Conservation (phyloP, 1,140 invertebrate species). For the Pseudobourletiella spinata region DNA sequence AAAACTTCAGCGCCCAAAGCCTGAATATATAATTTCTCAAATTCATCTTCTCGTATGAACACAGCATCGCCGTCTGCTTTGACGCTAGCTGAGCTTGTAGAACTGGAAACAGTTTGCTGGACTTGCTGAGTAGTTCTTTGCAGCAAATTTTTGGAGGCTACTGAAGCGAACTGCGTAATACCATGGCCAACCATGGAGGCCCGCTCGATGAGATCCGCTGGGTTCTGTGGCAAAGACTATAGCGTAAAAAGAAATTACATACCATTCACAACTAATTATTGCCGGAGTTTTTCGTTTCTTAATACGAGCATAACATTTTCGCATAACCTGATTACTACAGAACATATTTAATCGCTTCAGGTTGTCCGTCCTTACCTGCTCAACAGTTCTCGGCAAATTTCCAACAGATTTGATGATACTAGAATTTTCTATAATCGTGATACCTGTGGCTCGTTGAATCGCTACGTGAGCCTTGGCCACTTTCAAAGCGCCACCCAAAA, state of each 20-base stretch:
- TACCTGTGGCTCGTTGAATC: conserved; percentile 48
- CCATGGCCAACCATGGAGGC: conserved; percentile 41
- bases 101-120: too few relatives aligned
- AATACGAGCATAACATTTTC: neutral
- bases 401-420: conserved; percentile 47
- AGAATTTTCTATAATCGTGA: conserved; percentile 53
- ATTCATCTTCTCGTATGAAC: conserved; percentile 23
- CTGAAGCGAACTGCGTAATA: conserved; percentile 37
- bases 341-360: too few relatives aligned
- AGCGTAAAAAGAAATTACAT: conserved; percentile 17
- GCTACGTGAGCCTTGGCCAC: conserved; percentile 51
- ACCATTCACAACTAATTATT: neutral
- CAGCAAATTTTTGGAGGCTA: conserved; percentile 18
- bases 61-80: conserved; percentile 25
- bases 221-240: conserved; percentile 27
- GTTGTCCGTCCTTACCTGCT: conserved; percentile 8
- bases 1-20: conserved; percentile 29
- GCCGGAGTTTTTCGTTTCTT: neutral
- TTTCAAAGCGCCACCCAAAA: conserved; percentile 52
- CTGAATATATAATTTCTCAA: conserved; percentile 28
- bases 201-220: conserved; percentile 38
- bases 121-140: neutral
- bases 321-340: too few relatives aligned
- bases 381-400: conserved; percentile 23
- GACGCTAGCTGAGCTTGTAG: too few relatives aligned